Conservation (phyloP, 2,888 invertebrate genomes). For the Andrena marginata region DNA sequence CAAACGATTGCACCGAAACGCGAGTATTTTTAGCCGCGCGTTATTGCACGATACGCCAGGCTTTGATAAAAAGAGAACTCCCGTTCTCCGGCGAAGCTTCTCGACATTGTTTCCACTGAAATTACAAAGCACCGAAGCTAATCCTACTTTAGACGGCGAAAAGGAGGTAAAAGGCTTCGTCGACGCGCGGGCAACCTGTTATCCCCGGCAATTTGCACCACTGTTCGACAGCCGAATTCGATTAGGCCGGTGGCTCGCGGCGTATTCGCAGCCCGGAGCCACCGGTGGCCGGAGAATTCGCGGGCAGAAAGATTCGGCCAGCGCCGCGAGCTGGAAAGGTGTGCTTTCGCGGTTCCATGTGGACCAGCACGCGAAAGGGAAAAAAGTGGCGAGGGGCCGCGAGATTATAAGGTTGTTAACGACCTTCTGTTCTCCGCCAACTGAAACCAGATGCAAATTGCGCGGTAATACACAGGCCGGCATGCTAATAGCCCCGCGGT, state of each 20-base stretch:
- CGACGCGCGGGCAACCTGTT: slow-evolving; percentile 12
- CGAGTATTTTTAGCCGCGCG: background rate
- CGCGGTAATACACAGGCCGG: slow-evolving; percentile 61
- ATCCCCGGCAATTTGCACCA: slow-evolving; percentile 52
- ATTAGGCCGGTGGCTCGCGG: slow-evolving; percentile 27
- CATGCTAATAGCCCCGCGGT: slow-evolving; percentile 69
- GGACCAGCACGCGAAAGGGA: slow-evolving; percentile 42
- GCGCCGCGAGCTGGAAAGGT: slow-evolving; percentile 14
- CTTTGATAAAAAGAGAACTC: background rate
- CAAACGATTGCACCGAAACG: background rate
- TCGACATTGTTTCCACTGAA: background rate
- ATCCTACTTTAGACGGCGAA: background rate
- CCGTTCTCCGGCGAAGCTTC: background rate
- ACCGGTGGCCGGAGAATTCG: background rate
- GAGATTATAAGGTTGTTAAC: slow-evolving; percentile 64
- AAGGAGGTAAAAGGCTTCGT: background rate
- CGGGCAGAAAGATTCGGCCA: background rate
- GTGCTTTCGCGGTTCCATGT: slow-evolving; percentile 30
- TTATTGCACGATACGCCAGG: background rate
- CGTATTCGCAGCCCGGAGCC: slow-evolving; percentile 20
- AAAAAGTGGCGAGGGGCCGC: slow-evolving; percentile 17
- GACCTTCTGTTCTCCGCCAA: slow-evolving; percentile 60
- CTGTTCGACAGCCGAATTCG: slow-evolving; percentile 40
- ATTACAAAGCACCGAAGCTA: background rate
- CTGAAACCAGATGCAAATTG: slow-evolving; percentile 67